Evolutionary conservation across 2,113 vertebrate genomes (phyloP).

Genomic region (Colinus virginianus): DNA sequence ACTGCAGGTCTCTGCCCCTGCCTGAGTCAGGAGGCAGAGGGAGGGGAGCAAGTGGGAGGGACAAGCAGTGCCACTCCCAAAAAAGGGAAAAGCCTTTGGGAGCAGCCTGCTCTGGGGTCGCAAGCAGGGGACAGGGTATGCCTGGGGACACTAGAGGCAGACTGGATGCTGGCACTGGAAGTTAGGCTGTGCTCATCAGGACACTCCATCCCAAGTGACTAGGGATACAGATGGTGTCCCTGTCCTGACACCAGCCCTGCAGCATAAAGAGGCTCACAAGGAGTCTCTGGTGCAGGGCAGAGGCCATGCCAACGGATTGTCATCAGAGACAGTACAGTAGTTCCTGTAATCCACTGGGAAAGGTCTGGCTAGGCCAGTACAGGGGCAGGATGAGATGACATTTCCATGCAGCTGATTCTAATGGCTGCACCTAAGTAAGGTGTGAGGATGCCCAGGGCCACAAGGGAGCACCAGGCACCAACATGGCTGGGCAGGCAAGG

Average conservation of each 20-base stretch:
- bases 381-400: not conserved
- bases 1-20: not conserved
- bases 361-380: not conserved
- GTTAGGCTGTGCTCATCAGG: not conserved
- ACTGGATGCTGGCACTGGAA: not conserved
- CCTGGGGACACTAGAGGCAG: not conserved
- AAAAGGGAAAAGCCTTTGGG: not conserved
- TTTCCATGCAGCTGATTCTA: not conserved
- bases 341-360: not conserved
- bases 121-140: not conserved
- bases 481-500: fast-evolving
- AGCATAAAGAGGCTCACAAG: not conserved
- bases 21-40: not conserved
- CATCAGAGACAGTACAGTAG: not conserved
- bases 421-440: not conserved
- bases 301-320: not conserved
- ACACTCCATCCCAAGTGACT: not conserved
- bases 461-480: not conserved
- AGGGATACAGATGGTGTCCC: too few relatives aligned
- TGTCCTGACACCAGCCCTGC: not conserved
- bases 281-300: not conserved
- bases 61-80: too few relatives aligned
- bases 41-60: not conserved
- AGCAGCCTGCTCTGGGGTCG: not conserved
- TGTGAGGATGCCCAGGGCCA: not conserved